These are phyloP conservation scores for Porites lutea DNA, from an alignment of 64 coral and sea anemone species.

Conservation along the genomic window DNA sequence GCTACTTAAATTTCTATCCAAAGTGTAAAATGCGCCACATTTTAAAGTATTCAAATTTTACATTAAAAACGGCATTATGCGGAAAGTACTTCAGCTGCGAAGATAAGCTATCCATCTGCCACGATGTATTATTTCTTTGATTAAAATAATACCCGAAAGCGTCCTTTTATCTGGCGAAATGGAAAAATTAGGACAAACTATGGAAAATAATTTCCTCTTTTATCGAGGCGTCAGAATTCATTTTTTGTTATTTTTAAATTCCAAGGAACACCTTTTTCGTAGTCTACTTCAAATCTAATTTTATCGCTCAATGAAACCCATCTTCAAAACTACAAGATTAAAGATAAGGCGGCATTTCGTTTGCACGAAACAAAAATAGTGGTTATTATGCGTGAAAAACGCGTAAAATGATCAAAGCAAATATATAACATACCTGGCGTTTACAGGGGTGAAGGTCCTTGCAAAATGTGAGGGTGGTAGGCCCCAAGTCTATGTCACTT, in stretches of 20 bases:
- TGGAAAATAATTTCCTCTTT: background rate
- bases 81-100: background rate
- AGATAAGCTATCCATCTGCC: constrained; percentile 12
- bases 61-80: too few relatives aligned
- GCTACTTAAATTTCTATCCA: too few relatives aligned
- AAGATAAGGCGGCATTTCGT: background rate
- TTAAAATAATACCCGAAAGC: background rate
- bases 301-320: background rate
- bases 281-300: background rate
- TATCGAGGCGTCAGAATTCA: background rate
- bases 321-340: background rate
- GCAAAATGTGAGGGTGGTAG: constrained; percentile 71
- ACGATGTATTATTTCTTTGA: background rate
- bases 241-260: background rate
- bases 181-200: background rate
- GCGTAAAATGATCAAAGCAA: background rate
- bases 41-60: too few relatives aligned
- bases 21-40: too few relatives aligned
- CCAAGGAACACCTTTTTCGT: background rate
- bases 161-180: background rate
- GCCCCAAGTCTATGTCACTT: constrained; percentile 81
- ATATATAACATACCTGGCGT: constrained; percentile 18
- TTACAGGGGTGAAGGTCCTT: constrained; percentile 96
- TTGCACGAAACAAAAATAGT: background rate
- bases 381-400: background rate